These are phyloP conservation scores for Nycteola revayana DNA, from an alignment of 2,888 invertebrate genomes.

Conservation along the genomic window DNA sequence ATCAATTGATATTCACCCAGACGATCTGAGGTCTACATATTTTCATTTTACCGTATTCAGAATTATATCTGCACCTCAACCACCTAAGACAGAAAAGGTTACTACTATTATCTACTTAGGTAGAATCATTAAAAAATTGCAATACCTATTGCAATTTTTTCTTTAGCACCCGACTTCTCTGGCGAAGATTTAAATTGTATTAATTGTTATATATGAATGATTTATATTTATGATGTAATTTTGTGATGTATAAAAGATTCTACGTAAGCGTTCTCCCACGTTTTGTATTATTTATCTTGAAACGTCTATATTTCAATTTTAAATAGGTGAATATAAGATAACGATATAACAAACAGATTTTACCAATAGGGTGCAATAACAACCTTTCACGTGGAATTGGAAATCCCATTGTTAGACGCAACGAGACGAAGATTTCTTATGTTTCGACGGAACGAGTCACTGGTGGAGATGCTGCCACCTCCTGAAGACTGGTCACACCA, in stretches of 20 bases:
- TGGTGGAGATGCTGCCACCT: conserved; percentile 56
- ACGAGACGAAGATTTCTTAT: conserved; percentile 59
- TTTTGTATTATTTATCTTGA: no score
- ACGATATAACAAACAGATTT: no score
- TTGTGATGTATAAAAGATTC: no score
- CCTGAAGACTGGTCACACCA: conserved; percentile 41
- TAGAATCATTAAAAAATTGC: not conserved
- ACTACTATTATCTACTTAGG: not conserved
- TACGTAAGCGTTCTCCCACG: no score
- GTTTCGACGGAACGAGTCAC: conserved; percentile 55
- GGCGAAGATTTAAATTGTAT: no score
- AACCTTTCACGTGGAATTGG: conserved; percentile 77
- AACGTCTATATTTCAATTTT: no score
- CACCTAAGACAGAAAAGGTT: conserved; percentile 78
- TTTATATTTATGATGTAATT: no score
- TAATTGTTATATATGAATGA: no score
- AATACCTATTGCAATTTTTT: not conserved
- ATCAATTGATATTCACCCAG: conserved; percentile 52
- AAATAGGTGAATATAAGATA: no score
- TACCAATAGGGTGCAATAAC: conserved; percentile 61
- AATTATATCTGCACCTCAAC: conserved; percentile 76
- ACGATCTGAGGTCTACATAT: conserved; percentile 60
- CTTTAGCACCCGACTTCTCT: no score
- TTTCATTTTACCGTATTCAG: conserved; percentile 74
- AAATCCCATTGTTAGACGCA: conserved; percentile 78